Base-by-base conservation (phyloP, 2,113 vertebrate genomes). In the Eptatretus burgeri region DNA sequence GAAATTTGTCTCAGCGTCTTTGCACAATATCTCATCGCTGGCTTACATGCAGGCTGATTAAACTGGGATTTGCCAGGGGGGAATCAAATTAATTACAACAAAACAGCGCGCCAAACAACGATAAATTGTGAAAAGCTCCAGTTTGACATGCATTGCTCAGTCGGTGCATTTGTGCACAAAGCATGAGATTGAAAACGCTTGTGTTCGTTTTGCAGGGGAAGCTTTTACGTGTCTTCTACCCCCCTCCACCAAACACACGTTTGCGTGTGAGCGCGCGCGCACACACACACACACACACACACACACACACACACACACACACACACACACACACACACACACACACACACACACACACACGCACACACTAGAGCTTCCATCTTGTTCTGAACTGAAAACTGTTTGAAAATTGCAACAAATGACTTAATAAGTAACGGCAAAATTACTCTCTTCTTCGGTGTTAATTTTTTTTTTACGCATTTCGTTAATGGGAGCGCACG, bases 71-170 rank as follows among this genome's bases (percentile, higher is more conserved):
- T 41, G 27, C 27, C 27, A 41, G 27, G 27, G 27, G 27, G 27
- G 27, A 41, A 41, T 41, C 27, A 41, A 41, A 41, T 41, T 41
- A 41, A 41, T 41, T 41, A 41, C 27, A 41, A 7, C 27, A 41
- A 41, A 41, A 60, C 56, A 60, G n/a, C n/a, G 12, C n/a, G 56
- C 56, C 56, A 20, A n/a, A 20, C 20, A 20, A n/a, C 56, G 11
- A 60, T 17, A n/a, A n/a, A 60, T n/a, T 60, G 56, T 20, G 56
- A 60, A 60, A n/a, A 20, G 56, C 56, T 60, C 56, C 56, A 20
- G 10, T 19, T 60, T 1, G 53, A 60, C 53, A 19, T 10, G 11
- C n/a, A 60, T 20, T 60, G n/a, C 56, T 20, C 56, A 60, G 56
- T 60, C 10, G n/a, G n/a, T 20, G 20, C 13, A 2, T 60, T 60